Evolutionary conservation across 64 coral and sea anemone genomes (phyloP).

Genomic region (Acropora tenuis): DNA sequence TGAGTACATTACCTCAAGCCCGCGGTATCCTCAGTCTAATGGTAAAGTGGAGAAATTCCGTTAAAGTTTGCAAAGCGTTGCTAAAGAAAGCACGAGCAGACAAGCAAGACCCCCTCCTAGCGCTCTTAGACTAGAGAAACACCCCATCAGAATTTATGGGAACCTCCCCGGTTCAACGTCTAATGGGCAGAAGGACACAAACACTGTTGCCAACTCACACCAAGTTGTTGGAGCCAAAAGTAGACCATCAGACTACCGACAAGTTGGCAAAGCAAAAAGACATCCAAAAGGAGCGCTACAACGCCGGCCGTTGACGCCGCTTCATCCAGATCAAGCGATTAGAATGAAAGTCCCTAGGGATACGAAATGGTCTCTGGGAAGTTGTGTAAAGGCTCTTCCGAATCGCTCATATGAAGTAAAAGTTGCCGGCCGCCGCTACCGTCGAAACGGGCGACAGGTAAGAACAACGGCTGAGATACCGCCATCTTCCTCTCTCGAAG

Average conservation of each 20-base stretch:
- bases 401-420: constrained; percentile 13
- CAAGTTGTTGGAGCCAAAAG: constrained; percentile 35
- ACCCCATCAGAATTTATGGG: constrained; percentile 41
- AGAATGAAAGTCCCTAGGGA: not conserved
- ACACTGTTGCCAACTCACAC: constrained; percentile 56
- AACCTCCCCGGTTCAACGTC: constrained; percentile 42
- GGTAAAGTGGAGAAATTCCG: constrained; percentile 40
- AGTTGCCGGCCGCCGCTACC: not conserved
- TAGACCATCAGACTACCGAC: not conserved
- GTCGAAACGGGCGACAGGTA: not conserved
- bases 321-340: constrained; percentile 1
- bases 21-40: constrained; percentile 28
- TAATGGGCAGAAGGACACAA: constrained; percentile 36
- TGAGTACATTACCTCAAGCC: constrained; percentile 42
- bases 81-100: constrained; percentile 29
- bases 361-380: constrained; percentile 1
- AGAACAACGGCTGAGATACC: not conserved
- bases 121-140: constrained; percentile 44
- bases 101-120: constrained; percentile 38
- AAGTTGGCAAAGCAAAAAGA: constrained; percentile 21
- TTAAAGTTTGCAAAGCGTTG: constrained; percentile 51
- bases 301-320: constrained; percentile 43
- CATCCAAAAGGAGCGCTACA: constrained; percentile 61
- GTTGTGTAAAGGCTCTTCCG: not conserved
- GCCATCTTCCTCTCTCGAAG: not conserved